A percentile compares a stretch with the other conserved stretches of the same genome.
Conservation (phyloP, 2,797 vertebrate genomes). For the Paedocypris micromegethes region DNA sequence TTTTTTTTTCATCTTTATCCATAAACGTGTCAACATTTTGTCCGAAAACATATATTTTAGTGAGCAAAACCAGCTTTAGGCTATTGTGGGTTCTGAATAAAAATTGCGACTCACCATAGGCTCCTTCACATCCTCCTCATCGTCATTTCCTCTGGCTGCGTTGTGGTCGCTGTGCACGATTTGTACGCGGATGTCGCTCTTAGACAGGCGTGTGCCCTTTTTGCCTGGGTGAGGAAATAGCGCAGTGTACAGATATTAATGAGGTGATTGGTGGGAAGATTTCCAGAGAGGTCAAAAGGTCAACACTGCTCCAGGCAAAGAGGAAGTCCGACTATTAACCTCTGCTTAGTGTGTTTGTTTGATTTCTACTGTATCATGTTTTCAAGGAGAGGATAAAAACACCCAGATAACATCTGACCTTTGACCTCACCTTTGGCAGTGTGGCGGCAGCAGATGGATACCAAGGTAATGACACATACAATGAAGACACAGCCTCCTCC, state of each 20-base stretch:
- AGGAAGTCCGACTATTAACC: constrained; percentile 35
- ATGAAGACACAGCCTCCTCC: constrained; percentile 75
- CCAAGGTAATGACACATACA: constrained; percentile 72
- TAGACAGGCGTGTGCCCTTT: constrained; percentile 77
- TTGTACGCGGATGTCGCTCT: constrained; percentile 80
- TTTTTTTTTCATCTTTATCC: neutral
- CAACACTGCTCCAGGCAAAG: constrained; percentile 25
- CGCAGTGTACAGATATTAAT: constrained; percentile 33
- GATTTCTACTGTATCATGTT: constrained; percentile 31
- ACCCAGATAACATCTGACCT: constrained; percentile 62
- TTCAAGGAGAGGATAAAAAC: constrained; percentile 22
- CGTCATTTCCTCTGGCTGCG: constrained; percentile 74
- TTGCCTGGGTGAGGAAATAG: constrained; percentile 58
- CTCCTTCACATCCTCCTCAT: constrained; percentile 76
- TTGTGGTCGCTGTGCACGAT: constrained; percentile 81
- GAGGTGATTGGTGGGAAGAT: constrained; percentile 30
- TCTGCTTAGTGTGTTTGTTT: constrained; percentile 29
- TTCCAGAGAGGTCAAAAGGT: constrained; percentile 34
- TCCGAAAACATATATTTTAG: too few species aligned
- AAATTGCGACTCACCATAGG: constrained; percentile 60
- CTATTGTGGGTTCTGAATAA: too few species aligned
- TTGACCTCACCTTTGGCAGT: constrained; percentile 80
- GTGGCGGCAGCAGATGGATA: constrained; percentile 80
- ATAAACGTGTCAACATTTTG: too few species aligned
- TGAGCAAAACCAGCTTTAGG: too few species aligned